Base-by-base conservation (phyloP, 1,140 invertebrate genomes). In the Camponotus pennsylvanicus region DNA sequence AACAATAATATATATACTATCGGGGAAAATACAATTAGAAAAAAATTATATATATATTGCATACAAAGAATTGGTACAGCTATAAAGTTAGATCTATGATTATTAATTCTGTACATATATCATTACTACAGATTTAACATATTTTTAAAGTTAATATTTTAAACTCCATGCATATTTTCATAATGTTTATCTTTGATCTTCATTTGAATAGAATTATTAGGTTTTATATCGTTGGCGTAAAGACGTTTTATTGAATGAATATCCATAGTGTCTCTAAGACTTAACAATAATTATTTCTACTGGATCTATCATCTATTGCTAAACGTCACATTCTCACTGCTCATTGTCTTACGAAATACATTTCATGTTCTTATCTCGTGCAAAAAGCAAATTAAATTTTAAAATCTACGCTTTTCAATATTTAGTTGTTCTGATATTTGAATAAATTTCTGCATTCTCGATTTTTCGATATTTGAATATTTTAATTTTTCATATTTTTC, bases 261-360 rank as follows among this genome's bases (percentile, higher is more conserved):
- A 95, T 66, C 95, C 71, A 95, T 96, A 91, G 93, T 96, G 0
- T 95, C 95, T 13, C 61, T 96, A 52, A 89, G 94, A 45, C 57
- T 49, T 0, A 77, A 85, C 5, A 95, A 95, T 13, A 92, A 93
- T 3, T 95, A 96, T 52, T 93, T 93, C 63, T 97, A 96, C 66
- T 3, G 96, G 96, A 18, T 96, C 96, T 1, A 95, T 97, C 3
- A 90, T 21, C 21, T 21, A 21, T 97, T n/a, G 93, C 93, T 11
- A 85, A 89, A 0, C 92, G 94, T 76, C 96, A 93, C 86, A 93
- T 96, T 42, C 90, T 97, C 3, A 96, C 96, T 0, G 96, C 96
- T 52, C 96, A 97, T 82, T 97, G 96, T 82, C 89, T 96, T 0
- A 27, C 61, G 8, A 57, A 57, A 94, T 94, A 92, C 63, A 63